These are phyloP conservation scores for Rhabdornis inornatus DNA, from an alignment of 2,113 vertebrate species.

Conservation along the genomic window DNA sequence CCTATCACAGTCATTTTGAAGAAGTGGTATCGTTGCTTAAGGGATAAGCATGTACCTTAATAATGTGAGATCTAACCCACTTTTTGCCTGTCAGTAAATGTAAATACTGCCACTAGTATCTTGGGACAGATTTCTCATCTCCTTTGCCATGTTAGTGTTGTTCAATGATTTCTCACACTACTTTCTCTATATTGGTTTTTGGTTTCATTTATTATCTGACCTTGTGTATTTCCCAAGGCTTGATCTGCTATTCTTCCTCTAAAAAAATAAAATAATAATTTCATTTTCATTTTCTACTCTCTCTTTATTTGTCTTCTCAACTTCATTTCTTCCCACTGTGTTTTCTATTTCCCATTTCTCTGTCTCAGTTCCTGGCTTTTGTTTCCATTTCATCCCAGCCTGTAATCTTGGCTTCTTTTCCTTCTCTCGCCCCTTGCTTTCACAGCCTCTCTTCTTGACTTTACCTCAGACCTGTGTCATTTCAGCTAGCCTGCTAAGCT, in stretches of 20 bases:
- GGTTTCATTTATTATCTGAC: neutral
- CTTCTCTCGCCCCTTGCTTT: neutral
- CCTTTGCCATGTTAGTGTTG: neutral
- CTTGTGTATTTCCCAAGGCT: neutral
- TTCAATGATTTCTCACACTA: neutral
- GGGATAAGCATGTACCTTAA: neutral
- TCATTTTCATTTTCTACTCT: neutral
- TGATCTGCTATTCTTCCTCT: neutral
- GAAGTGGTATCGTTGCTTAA: neutral
- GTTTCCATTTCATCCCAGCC: neutral
- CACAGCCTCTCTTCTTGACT: neutral
- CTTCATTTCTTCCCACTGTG: neutral
- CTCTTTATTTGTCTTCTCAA: neutral
- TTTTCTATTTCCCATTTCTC: slow-evolving; percentile 1
- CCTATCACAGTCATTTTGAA: neutral
- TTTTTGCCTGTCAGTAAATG: neutral
- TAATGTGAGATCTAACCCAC: neutral
- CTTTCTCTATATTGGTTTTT: neutral
- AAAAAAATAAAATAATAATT: neutral
- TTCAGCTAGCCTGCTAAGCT: neutral
- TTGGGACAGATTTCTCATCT: neutral
- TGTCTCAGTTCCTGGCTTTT: neutral
- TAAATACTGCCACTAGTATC: neutral
- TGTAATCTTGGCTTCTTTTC: neutral
- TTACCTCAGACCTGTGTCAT: neutral